Conservation (phyloP, 2,888 invertebrate species). For the Ennomos erosarius region DNA sequence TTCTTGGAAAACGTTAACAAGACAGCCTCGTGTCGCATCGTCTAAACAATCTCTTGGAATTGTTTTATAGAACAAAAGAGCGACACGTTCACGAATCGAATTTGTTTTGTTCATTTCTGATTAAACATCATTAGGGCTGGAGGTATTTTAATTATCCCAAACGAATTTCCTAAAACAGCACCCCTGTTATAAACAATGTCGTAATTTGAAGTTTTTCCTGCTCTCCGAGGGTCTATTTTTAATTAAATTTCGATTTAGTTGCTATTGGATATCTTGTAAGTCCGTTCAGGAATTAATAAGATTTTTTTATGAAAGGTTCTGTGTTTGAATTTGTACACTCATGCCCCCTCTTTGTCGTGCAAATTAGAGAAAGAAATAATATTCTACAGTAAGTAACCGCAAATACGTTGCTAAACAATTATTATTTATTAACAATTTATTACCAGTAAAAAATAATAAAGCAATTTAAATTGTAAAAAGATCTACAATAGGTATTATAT, state of each 20-base stretch:
- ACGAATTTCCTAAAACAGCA: constrained; percentile 18
- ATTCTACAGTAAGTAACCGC: too few relatives aligned
- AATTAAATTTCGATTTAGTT: constrained; percentile 19
- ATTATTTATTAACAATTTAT: too few relatives aligned
- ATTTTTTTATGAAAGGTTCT: not conserved
- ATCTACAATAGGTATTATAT: too few relatives aligned
- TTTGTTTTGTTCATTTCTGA: constrained; percentile 31
- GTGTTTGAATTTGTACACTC: too few relatives aligned
- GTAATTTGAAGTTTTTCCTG: constrained; percentile 24
- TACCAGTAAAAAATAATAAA: too few relatives aligned
- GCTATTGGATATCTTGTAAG: constrained; percentile 11
- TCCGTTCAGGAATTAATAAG: not conserved
- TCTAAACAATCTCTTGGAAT: constrained; percentile 29
- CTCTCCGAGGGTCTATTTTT: constrained; percentile 8
- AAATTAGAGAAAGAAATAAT: too few relatives aligned
- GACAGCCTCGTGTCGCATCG: constrained; percentile 6
- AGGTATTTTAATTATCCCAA: constrained; percentile 30
- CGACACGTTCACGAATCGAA: constrained; percentile 24
- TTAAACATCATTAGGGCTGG: constrained; percentile 28
- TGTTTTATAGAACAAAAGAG: constrained; percentile 44
- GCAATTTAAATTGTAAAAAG: too few relatives aligned
- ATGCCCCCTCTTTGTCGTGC: too few relatives aligned
- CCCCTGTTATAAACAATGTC: constrained; percentile 16
- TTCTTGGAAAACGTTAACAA: too few relatives aligned
- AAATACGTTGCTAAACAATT: too few relatives aligned